Conservation (phyloP, 2,888 invertebrate species). For the Miltochrista miniata region DNA sequence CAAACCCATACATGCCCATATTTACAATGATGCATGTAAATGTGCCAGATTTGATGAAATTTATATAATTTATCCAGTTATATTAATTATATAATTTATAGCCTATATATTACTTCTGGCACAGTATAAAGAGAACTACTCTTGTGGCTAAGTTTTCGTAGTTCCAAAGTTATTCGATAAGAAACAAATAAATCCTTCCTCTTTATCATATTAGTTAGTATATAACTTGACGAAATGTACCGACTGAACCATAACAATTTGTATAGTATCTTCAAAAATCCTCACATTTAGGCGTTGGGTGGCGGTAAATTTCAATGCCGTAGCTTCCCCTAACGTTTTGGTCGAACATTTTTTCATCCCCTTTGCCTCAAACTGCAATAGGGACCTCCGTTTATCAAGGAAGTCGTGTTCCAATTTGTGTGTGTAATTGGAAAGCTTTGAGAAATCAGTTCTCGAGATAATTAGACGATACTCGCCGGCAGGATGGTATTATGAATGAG, state of each 20-base stretch:
- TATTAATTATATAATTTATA: too few relatives aligned
- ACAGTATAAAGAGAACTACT: too few relatives aligned
- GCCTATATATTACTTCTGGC: too few relatives aligned
- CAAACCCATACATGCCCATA: too few relatives aligned
- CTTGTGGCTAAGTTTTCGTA: too few relatives aligned
- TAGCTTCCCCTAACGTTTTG: constrained; percentile 4
- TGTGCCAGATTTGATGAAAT: too few relatives aligned
- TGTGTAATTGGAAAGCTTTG: constrained; percentile 53
- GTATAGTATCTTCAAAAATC: background rate
- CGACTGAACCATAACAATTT: background rate
- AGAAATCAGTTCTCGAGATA: constrained; percentile 58
- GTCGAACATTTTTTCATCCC: constrained; percentile 9
- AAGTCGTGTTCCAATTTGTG: constrained; percentile 51
- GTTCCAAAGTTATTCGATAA: too few relatives aligned
- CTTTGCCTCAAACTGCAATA: constrained; percentile 12
- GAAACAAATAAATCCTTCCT: too few relatives aligned
- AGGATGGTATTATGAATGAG: background rate
- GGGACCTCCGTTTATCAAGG: constrained; percentile 14
- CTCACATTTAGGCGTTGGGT: background rate
- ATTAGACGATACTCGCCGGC: constrained; percentile 48
- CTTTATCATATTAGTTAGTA: too few relatives aligned
- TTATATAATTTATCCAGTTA: too few relatives aligned
- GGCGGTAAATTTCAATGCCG: constrained; percentile 9
- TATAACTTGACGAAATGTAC: too few relatives aligned
- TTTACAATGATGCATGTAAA: too few relatives aligned